phyloP scores from a whole-genome alignment of 2,113 vertebrate genomes.

The Eublepharis macularius region DNA sequence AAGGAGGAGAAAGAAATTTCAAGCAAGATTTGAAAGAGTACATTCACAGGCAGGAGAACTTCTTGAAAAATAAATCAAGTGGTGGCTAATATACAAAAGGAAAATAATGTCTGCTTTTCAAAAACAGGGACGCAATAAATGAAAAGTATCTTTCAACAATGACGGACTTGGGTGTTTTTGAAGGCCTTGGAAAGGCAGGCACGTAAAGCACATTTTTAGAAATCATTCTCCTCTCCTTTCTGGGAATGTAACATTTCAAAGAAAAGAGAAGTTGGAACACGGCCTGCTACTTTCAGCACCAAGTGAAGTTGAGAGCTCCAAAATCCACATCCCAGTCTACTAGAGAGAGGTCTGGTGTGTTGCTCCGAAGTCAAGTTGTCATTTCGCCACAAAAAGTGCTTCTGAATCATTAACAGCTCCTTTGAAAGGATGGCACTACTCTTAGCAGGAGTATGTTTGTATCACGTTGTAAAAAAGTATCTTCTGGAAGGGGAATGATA shows the following conservation, averaged over 20 bases:
- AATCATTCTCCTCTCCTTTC: neutral
- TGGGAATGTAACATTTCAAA: slow-evolving; percentile 7
- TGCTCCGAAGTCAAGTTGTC: neutral
- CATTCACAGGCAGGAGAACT: slow-evolving; percentile 67
- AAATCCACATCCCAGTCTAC: neutral
- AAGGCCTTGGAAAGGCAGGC: fast-evolving
- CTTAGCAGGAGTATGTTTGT: too few species aligned
- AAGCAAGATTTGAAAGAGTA: slow-evolving; percentile 58
- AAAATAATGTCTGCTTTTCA: slow-evolving; percentile 36
- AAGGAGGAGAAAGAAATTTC: slow-evolving; percentile 54
- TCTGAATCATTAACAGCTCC: neutral
- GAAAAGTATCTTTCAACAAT: slow-evolving; percentile 35
- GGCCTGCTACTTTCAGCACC: neutral
- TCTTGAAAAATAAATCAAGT: slow-evolving; percentile 58
- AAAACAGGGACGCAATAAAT: slow-evolving; percentile 35
- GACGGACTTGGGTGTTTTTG: slow-evolving; percentile 15
- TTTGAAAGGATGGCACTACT: too few species aligned
- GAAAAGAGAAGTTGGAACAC: neutral
- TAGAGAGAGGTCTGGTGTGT: neutral
- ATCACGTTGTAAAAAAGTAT: too few species aligned
- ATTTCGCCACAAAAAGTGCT: too few species aligned
- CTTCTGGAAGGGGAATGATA: too few species aligned
- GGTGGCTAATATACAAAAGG: slow-evolving; percentile 48
- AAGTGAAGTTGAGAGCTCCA: neutral
- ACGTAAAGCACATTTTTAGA: neutral